phyloP scores from a whole-genome alignment of 2,113 vertebrate genomes.

The Salvelinus namaycush region DNA sequence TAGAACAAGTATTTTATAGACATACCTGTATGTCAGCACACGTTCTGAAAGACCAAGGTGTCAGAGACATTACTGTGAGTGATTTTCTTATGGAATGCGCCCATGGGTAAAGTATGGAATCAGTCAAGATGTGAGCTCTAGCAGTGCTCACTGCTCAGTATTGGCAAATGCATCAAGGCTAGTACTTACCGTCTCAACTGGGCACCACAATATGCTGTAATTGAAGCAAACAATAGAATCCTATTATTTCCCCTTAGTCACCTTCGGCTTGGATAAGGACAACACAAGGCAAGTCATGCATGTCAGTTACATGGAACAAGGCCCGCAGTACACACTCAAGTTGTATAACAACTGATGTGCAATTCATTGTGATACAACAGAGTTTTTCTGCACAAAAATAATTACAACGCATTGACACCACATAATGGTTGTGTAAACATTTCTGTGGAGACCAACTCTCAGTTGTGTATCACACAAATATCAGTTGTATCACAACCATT shows the following conservation, averaged over 20 bases:
- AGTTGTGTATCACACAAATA: too few species aligned
- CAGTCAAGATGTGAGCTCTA: slow-evolving; percentile 2
- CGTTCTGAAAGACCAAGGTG: background rate
- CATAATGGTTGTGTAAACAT: too few species aligned
- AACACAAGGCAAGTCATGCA: slow-evolving; percentile 55
- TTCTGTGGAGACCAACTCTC: too few species aligned
- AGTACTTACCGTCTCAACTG: slow-evolving; percentile 41
- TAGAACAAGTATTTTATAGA: background rate
- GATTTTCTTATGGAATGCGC: background rate
- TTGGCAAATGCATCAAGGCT: slow-evolving; percentile 30
- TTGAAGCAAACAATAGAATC: slow-evolving; percentile 48
- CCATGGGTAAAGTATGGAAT: background rate
- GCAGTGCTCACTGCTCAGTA: slow-evolving; percentile 12
- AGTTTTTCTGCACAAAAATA: too few species aligned
- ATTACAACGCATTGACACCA: too few species aligned
- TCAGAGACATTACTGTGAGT: background rate
- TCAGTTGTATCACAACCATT: too few species aligned
- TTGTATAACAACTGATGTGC: too few species aligned
- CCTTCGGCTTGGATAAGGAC: slow-evolving; percentile 59
- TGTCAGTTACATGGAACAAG: slow-evolving; percentile 16
- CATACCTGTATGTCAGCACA: background rate
- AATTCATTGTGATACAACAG: too few species aligned
- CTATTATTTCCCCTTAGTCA: slow-evolving; percentile 48
- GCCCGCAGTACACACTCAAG: too few species aligned
- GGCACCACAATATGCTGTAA: slow-evolving; percentile 45